Percentiles rank a stretch among this genome's conserved stretches.
Conservation (phyloP, 2,797 vertebrate species). For the Adelosebastes latens region DNA sequence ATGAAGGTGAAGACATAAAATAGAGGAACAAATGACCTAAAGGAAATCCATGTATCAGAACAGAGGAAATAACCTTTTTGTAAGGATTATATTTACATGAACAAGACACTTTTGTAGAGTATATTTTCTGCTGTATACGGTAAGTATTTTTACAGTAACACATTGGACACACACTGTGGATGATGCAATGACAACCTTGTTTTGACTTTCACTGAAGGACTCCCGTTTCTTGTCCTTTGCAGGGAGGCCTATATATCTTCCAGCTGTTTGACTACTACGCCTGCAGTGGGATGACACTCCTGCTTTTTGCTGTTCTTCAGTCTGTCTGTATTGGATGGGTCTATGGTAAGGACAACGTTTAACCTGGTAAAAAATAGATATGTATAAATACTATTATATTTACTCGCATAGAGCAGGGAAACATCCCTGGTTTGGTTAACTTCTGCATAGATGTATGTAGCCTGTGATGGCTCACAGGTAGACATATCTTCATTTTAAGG, state of each 20-base stretch:
- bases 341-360: conserved; percentile 73
- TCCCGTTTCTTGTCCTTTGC: conserved; percentile 19
- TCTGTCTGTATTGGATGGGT: conserved; percentile 84
- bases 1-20: not conserved
- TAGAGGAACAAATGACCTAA: not conserved
- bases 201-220: not conserved
- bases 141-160: not conserved
- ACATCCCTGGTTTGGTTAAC: not conserved
- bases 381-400: not conserved
- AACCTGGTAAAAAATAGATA: not conserved
- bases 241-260: conserved; percentile 86
- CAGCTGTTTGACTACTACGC: conserved; percentile 86
- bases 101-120: not conserved
- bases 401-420: not conserved
- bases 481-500: not conserved
- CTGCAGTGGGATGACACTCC: conserved; percentile 83
- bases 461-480: not conserved
- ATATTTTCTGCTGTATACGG: not conserved
- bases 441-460: not conserved
- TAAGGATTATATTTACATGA: not conserved
- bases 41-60: not conserved
- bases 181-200: not conserved
- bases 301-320: conserved; percentile 81
- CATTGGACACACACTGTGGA: not conserved
- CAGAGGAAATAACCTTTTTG: not conserved